phyloP scores from a whole-genome alignment of 1,140 invertebrate species.

The Drosophila sproati region DNA sequence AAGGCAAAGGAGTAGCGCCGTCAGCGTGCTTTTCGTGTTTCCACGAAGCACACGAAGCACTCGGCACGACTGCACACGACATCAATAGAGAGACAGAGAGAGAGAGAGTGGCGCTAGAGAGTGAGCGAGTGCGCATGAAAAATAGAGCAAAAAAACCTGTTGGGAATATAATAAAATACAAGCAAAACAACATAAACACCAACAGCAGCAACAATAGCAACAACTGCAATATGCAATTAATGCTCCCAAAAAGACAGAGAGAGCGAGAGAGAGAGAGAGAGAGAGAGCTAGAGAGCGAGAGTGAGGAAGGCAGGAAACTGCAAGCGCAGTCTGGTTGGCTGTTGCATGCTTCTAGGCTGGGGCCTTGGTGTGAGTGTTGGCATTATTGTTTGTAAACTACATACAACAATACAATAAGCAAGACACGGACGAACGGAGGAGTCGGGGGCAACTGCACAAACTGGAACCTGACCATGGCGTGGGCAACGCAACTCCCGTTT shows the following conservation, averaged over 20 bases:
- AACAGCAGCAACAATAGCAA: constrained; percentile 52
- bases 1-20: constrained; percentile 68
- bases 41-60: constrained; percentile 21
- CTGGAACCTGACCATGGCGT: not conserved
- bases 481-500: constrained; percentile 15
- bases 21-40: constrained; percentile 35
- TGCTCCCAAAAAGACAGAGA: constrained; percentile 19
- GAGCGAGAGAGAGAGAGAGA: not conserved
- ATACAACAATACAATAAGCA: constrained; percentile 83
- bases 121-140: constrained; percentile 48
- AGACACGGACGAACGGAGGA: constrained; percentile 41
- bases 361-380: constrained; percentile 61
- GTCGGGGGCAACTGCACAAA: not conserved
- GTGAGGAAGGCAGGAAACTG: constrained; percentile 23
- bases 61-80: constrained; percentile 37
- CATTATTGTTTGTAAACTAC: constrained; percentile 83
- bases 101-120: constrained; percentile 14
- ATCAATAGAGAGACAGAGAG: constrained; percentile 18
- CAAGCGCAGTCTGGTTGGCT: constrained; percentile 59
- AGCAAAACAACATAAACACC: constrained; percentile 78
- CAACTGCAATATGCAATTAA: constrained; percentile 70
- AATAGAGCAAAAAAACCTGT: constrained; percentile 40
- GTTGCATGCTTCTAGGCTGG: constrained; percentile 62
- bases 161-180: constrained; percentile 81
- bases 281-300: constrained; percentile 10